Evolutionary conservation across 2,113 vertebrate genomes (phyloP).

Genomic region (Corvus hawaiiensis): DNA sequence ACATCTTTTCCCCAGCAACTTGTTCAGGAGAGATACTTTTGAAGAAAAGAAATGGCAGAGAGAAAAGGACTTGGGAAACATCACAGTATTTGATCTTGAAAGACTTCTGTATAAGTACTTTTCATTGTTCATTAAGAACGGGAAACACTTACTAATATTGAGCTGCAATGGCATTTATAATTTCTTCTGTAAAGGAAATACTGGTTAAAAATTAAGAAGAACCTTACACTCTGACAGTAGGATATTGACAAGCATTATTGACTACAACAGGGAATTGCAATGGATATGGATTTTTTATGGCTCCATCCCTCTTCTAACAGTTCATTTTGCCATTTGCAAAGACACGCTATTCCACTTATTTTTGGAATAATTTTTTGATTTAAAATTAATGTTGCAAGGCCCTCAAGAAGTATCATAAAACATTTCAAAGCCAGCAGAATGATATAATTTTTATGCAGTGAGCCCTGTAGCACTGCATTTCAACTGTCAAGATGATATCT

Average conservation of each 20-base stretch:
- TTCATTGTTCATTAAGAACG: background rate
- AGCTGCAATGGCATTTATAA: background rate
- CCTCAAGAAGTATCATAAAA: background rate
- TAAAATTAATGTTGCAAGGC: background rate
- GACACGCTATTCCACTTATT: background rate
- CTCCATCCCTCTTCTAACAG: background rate
- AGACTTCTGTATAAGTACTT: background rate
- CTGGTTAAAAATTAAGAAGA: background rate
- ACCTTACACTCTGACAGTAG: background rate
- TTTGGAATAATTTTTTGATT: background rate
- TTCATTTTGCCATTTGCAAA: background rate
- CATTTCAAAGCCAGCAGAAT: background rate
- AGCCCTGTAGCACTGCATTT: background rate
- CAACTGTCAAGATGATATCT: background rate
- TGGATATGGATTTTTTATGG: background rate
- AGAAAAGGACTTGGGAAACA: background rate
- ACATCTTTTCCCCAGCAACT: background rate
- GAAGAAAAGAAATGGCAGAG: background rate
- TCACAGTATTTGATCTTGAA: background rate
- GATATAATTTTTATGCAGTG: background rate
- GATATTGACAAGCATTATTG: background rate
- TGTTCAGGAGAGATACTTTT: background rate
- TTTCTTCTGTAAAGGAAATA: background rate
- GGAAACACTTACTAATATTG: background rate
- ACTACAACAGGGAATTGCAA: background rate